These are phyloP conservation scores for Microtus ochrogaster DNA, from an alignment of 2,113 vertebrate genomes.

Conservation along the genomic window DNA sequence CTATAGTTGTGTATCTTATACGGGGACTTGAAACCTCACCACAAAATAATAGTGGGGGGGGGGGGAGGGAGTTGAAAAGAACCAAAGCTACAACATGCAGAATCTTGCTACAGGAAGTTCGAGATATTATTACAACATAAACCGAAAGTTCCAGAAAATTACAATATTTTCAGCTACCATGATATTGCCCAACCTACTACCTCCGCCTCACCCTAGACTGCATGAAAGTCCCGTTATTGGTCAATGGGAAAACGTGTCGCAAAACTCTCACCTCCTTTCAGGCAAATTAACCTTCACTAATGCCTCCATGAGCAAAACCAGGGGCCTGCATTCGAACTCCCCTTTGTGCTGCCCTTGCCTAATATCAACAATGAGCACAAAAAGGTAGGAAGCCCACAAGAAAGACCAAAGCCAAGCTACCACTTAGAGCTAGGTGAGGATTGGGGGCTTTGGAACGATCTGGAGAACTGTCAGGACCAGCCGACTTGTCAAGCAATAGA, in stretches of 20 bases:
- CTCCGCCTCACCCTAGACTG: not conserved
- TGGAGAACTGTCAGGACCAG: too few relatives aligned
- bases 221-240: not conserved
- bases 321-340: too few relatives aligned
- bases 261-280: not conserved
- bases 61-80: too few relatives aligned
- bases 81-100: not conserved
- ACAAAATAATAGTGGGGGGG: not conserved
- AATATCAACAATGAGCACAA: not conserved
- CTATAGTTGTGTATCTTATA: not conserved
- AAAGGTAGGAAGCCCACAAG: not conserved
- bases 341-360: not conserved
- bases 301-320: not conserved
- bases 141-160: too few relatives aligned
- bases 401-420: not conserved
- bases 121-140: not conserved
- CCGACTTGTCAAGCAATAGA: too few relatives aligned
- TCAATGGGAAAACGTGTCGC: not conserved
- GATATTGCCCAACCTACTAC: not conserved
- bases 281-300: not conserved
- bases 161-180: not conserved
- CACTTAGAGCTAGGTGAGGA: not conserved
- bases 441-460: not conserved
- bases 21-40: not conserved
- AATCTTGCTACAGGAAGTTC: not conserved